Evolutionary conservation across 2,888 invertebrate genomes (phyloP).

Genomic region (Eupithecia insigniata): DNA sequence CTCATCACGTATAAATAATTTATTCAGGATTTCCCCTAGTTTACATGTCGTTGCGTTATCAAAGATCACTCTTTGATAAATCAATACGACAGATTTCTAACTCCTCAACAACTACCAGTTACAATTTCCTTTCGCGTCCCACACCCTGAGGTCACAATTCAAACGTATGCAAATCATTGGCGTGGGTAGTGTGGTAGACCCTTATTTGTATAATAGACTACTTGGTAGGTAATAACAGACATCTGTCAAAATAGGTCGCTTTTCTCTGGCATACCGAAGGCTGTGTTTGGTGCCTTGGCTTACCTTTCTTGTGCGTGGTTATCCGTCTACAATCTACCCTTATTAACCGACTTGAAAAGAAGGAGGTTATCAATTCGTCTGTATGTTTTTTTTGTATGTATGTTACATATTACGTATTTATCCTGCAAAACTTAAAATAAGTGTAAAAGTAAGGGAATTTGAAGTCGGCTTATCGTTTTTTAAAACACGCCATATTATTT

Average conservation of each 20-base stretch:
- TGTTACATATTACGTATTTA: too few species aligned
- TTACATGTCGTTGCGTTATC: too few species aligned
- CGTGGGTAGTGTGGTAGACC: slow-evolving; percentile 25
- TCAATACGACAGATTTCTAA: not conserved
- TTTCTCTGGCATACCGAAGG: slow-evolving; percentile 1
- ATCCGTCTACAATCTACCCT: not conserved
- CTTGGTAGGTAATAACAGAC: not conserved
- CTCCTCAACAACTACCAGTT: slow-evolving; percentile 10
- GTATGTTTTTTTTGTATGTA: too few species aligned
- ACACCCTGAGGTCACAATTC: slow-evolving; percentile 55
- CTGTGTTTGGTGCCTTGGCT: not conserved
- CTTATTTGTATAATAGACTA: slow-evolving; percentile 17
- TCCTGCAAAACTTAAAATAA: too few species aligned
- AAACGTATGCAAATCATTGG: slow-evolving; percentile 54
- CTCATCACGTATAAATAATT: too few species aligned
- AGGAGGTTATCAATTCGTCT: too few species aligned
- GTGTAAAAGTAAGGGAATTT: too few species aligned
- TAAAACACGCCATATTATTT: too few species aligned
- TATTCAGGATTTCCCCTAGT: too few species aligned
- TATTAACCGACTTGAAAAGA: too few species aligned
- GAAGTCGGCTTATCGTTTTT: too few species aligned
- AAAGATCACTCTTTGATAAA: not conserved
- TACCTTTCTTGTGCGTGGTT: not conserved
- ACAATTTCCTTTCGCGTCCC: slow-evolving; percentile 58
- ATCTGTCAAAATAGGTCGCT: slow-evolving; percentile 18